A percentile compares a stretch with the other conserved stretches of the same genome.
Conservation (phyloP, 2,797 vertebrate genomes). For the Neopelma chrysocephalum region DNA sequence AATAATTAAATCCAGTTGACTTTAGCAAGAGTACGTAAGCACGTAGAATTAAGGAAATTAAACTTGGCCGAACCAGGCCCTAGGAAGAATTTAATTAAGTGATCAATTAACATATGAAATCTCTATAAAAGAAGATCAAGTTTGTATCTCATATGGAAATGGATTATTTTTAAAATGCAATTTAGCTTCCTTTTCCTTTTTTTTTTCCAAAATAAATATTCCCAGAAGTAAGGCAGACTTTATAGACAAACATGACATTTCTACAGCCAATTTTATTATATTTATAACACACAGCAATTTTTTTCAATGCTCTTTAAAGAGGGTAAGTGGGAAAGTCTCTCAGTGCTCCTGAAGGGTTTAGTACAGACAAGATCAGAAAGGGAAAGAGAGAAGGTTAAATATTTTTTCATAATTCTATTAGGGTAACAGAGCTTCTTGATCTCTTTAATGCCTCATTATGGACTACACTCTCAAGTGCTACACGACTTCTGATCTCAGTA, state of each 20-base stretch:
- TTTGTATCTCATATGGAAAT: neutral
- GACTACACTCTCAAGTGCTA: neutral
- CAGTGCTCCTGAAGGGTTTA: neutral
- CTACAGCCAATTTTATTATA: neutral
- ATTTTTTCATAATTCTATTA: neutral
- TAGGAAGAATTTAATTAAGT: neutral
- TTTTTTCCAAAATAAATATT: neutral
- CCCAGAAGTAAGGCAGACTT: neutral
- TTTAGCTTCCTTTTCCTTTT: neutral
- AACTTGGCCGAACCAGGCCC: neutral
- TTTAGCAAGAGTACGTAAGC: neutral
- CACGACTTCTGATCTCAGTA: neutral
- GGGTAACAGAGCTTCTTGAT: neutral
- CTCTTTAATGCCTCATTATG: neutral
- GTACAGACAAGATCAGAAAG: neutral
- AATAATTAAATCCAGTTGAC: neutral
- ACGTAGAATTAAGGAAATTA: neutral
- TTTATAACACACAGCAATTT: neutral
- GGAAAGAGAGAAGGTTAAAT: neutral
- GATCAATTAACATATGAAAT: neutral
- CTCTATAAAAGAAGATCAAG: neutral
- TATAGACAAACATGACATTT: neutral
- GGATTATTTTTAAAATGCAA: neutral
- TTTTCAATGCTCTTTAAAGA: neutral
- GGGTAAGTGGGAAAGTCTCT: neutral